Evolutionary conservation across 2,888 invertebrate genomes (phyloP).

Genomic region (Anodontia alba): DNA sequence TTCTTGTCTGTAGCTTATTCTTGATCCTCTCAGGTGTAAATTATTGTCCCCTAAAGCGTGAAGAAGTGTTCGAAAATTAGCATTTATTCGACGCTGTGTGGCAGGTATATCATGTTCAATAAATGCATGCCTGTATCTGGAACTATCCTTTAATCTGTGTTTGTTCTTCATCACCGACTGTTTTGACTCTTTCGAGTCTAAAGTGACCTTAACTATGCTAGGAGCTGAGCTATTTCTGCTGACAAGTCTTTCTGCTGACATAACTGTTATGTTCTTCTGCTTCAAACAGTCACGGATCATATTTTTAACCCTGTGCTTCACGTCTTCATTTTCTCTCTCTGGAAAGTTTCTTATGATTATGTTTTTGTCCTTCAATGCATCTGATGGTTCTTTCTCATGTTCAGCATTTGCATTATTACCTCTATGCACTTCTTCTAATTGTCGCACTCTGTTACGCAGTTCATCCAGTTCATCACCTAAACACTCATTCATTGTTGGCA

Average conservation of each 20-base stretch:
- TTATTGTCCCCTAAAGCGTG: background rate
- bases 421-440: background rate
- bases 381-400: background rate
- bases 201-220: background rate
- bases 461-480: background rate
- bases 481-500: too few species aligned
- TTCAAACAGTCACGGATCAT: background rate
- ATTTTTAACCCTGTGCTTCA: background rate
- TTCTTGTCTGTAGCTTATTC: background rate
- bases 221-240: background rate
- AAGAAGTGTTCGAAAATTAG: background rate
- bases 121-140: background rate
- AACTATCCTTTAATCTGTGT: background rate
- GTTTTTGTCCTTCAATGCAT: background rate
- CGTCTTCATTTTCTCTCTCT: background rate
- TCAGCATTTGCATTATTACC: background rate
- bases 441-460: background rate
- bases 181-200: background rate
- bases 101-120: background rate
- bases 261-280: background rate
- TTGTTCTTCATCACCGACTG: background rate
- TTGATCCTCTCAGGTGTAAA: background rate
- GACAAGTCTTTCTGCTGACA: conserved; percentile 1
- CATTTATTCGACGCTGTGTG: background rate
- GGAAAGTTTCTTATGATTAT: background rate